Percentiles rank a stretch among this genome's conserved stretches.
Evolutionary conservation across 1,140 invertebrate species (phyloP).

Genomic region (Zaprionus inermis): DNA sequence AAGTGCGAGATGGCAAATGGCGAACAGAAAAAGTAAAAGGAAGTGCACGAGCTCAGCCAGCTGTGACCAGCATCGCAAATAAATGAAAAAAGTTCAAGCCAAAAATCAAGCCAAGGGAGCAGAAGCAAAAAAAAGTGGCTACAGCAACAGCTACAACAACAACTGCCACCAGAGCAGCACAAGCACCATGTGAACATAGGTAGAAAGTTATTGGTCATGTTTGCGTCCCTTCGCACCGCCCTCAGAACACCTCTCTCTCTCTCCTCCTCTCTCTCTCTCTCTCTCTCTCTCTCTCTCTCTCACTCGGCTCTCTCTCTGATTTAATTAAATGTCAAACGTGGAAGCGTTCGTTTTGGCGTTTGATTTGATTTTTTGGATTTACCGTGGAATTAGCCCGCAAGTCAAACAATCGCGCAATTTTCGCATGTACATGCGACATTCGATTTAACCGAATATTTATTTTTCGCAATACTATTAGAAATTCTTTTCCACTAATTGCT

Average conservation of each 20-base stretch:
- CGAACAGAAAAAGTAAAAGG: conserved; percentile 60
- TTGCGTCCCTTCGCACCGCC: conserved; percentile 34
- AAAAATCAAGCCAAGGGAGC: conserved; percentile 55
- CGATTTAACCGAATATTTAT: background rate
- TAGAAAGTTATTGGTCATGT: conserved; percentile 66
- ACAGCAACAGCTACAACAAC: conserved; percentile 23
- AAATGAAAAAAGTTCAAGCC: conserved; percentile 74
- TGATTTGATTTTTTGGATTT: conserved; percentile 66
- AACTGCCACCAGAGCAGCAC: conserved; percentile 16
- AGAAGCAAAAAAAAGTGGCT: conserved; percentile 42
- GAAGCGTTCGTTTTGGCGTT: conserved; percentile 52
- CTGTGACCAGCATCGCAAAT: conserved; percentile 78
- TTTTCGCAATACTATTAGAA: background rate
- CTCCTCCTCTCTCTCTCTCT: background rate
- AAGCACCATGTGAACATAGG: conserved; percentile 52
- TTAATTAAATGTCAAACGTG: conserved; percentile 78
- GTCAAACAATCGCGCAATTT: conserved; percentile 45
- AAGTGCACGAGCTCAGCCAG: conserved; percentile 76
- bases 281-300: background rate
- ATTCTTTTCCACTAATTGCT: conserved; percentile 4
- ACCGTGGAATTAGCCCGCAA: conserved; percentile 10
- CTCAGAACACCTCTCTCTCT: background rate
- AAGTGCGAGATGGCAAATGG: conserved; percentile 58
- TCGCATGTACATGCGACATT: background rate
- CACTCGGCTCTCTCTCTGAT: conserved; percentile 52